Evolutionary conservation across 2,113 vertebrate genomes (phyloP), one percentile per base, ranked within the genome.

Genomic region (Regulus satrapa): DNA sequence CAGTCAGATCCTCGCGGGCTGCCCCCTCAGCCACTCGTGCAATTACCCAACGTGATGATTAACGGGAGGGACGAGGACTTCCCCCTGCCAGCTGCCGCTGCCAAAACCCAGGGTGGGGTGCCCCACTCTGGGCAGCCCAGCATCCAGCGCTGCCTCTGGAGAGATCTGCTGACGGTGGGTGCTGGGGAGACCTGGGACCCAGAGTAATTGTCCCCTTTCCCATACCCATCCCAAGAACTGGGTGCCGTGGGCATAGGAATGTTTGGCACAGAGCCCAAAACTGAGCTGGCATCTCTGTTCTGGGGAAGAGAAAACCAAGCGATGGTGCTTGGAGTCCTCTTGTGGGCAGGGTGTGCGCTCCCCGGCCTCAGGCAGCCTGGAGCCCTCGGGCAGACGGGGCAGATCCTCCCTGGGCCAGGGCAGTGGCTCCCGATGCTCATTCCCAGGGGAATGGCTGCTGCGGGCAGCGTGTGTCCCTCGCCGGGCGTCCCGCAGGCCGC

Each of bases 41-140:
- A 97, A 96, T 97, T 97, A 97, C 48, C 12, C 43, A 4, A 89
- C 2, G 91, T 96, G 97, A 96, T 97, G 97, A 97, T 94, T 97
- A 96, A 93, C 45, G 17, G 78, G 54, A 68, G 49, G 55, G 54
- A 61, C 0, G 0, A 40, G 45, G 49, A 36, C 46, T 17, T 51
- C 0, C 2, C 41, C 71, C 54, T 90, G 67, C 71, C 92, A 76
- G 75, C 82, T 72, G 71, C 3, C 2, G 10, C 40, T n/a, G 40
- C 79, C 71, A 49, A 54, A 2, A 0, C 8, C 26, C 34, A 2
- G 7, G 24, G 1, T 5, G 16, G 2, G 23, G 55, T 43, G 2
- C 34, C 29, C 74, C 62, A 11, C 25, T 49, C 55, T 3, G 17
- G 68, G 36, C 76, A 75, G 38, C 69, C 59, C 59, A 68, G 59